Conservation (phyloP, 2,113 vertebrate genomes). For the Caracal caracal region DNA sequence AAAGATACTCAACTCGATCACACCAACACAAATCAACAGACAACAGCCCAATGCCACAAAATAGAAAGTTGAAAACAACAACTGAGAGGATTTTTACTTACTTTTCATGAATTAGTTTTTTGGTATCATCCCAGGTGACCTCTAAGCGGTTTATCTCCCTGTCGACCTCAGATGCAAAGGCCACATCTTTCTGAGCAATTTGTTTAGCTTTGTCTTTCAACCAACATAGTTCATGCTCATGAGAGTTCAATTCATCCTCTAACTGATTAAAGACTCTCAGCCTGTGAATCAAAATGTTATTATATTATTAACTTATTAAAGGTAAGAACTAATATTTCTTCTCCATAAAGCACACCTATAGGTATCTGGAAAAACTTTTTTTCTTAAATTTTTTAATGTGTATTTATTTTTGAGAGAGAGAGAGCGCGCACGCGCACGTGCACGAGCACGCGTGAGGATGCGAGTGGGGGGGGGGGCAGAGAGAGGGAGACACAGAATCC, state of each 20-base stretch:
- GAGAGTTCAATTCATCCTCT: slow-evolving; percentile 94
- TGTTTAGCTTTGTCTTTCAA: slow-evolving; percentile 94
- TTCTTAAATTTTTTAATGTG: no score
- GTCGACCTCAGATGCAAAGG: slow-evolving; percentile 89
- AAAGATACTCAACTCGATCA: background rate
- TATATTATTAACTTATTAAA: background rate
- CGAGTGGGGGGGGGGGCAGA: no score
- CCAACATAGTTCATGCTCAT: slow-evolving; percentile 95
- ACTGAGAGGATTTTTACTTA: slow-evolving; percentile 80
- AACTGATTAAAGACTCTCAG: slow-evolving; percentile 93
- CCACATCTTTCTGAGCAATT: slow-evolving; percentile 92
- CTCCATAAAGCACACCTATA: background rate
- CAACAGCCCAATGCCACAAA: background rate
- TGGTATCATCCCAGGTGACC: slow-evolving; percentile 91
- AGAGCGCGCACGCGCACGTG: no score
- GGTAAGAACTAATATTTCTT: background rate
- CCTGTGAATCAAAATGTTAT: slow-evolving; percentile 84
- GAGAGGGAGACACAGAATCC: no score
- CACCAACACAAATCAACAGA: background rate
- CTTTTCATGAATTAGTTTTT: slow-evolving; percentile 90
- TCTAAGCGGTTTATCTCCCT: slow-evolving; percentile 90
- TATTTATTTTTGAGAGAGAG: no score
- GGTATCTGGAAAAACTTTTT: background rate
- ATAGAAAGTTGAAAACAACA: background rate
- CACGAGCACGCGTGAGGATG: no score